Evolutionary conservation across 2,888 invertebrate species (phyloP), one percentile per base, ranked within the genome.

Genomic region (Anoplius nigerrimus): DNA sequence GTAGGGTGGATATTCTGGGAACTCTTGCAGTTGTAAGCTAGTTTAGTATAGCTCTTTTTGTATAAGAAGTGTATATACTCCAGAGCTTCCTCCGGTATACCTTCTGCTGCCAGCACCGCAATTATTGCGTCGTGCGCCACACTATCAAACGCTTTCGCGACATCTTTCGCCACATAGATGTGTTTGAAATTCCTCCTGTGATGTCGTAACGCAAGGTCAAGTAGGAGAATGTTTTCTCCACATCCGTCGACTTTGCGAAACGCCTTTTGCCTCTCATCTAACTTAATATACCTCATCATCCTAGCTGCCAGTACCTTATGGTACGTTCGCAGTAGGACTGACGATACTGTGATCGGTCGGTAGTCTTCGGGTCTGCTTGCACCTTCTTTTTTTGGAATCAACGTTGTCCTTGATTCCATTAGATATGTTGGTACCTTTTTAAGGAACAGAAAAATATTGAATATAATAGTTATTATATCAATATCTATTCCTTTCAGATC

Each of bases 81-180:
- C 21, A 0, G n/a, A n/a, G n/a, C n/a, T n/a, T n/a, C n/a, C n/a
- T n/a, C n/a, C n/a, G n/a, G n/a, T 24, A 24, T 4, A 4, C 24
- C 2, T 24, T 24, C 6, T 4, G 24, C 6, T 4, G 24, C 24
- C 24, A 24, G 24, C 0, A 70, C 45, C 0, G 77, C 62, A 16
- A 5, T 5, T 3, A 16, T 45, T 0, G 51, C 34, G 45, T 74
- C 71, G 75, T 78, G 0, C 77, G 75, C n/a, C n/a, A n/a, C n/a
- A n/a, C n/a, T n/a, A n/a, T n/a, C n/a, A n/a, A n/a, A n/a, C n/a
- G n/a, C n/a, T 22, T 77, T 77, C 0, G 67, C 65, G 4, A 80
- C 68, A 55, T 80, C 76, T 0, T 77, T 20, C 0, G 75, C 76
- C 2, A 74, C 21, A 21, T 56, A 71, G n/a, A 71, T 13, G 1